A percentile compares a stretch with the other conserved stretches of the same genome.
Conservation (phyloP, 1,140 invertebrate genomes). For the Laupala kohalensis region DNA sequence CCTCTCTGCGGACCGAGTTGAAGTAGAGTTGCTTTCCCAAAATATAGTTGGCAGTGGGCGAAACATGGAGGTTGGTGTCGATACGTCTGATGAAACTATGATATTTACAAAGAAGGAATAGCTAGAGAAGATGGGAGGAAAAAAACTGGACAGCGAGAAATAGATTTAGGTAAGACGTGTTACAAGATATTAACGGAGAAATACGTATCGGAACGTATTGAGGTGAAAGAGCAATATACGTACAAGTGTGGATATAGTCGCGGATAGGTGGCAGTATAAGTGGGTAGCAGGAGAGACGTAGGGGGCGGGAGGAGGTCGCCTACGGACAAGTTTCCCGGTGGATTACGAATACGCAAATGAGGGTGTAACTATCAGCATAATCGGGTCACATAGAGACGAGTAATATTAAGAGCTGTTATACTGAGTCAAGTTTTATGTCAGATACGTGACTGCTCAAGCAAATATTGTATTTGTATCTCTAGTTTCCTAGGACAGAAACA, state of each 20-base stretch:
- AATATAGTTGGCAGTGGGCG: no score
- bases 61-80: no score
- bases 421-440: no score
- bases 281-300: not conserved
- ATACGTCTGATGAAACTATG: no score
- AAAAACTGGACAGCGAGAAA: not conserved
- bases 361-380: not conserved
- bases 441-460: no score
- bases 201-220: not conserved
- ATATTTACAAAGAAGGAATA: not conserved
- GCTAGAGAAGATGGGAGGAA: not conserved
- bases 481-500: no score
- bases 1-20: no score
- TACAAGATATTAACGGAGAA: not conserved
- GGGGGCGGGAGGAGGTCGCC: no score
- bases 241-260: not conserved
- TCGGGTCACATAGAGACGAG: no score
- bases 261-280: not conserved
- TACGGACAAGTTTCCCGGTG: not conserved
- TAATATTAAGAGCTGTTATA: no score
- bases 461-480: no score
- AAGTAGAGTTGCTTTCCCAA: no score
- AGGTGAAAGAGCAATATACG: not conserved
- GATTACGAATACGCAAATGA: not conserved
- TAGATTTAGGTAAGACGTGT: not conserved